Evolutionary conservation across 37 sponge, comb jelly and placozoan genomes (phyloP).

Genomic region (Cladorhizidae sp.): DNA sequence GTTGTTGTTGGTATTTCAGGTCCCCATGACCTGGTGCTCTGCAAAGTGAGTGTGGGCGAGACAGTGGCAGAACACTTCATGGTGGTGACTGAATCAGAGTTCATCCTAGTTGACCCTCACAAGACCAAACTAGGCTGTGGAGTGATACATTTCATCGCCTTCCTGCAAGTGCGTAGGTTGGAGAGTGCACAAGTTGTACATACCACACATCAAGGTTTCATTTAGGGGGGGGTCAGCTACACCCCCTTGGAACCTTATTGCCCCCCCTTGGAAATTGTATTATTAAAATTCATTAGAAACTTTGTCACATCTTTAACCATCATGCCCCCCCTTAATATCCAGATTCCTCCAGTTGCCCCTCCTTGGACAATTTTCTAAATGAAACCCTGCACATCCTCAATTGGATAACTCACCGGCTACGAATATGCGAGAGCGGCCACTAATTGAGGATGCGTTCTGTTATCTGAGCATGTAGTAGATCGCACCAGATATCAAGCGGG

Average conservation of each 20-base stretch:
- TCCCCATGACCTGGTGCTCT: conserved; percentile 77
- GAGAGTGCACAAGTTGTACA: not conserved
- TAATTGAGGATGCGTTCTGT: too few species aligned
- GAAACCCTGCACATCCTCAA: not conserved
- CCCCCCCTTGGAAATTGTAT: too few species aligned
- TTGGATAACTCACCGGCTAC: not conserved
- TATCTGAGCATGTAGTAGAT: too few species aligned
- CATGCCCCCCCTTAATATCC: too few species aligned
- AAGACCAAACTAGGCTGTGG: conserved; percentile 81
- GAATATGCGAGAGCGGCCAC: too few species aligned
- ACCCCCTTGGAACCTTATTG: not conserved
- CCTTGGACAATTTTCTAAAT: too few species aligned
- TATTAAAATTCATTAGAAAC: too few species aligned
- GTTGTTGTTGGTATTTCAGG: conserved; percentile 44
- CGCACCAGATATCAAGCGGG: too few species aligned
- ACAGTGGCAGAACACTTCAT: conserved; percentile 72
- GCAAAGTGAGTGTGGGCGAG: conserved; percentile 49
- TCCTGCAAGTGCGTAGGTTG: conserved; percentile 65
- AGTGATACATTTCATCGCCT: conserved; percentile 82
- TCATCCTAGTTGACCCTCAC: conserved; percentile 90
- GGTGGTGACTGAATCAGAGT: conserved; percentile 78
- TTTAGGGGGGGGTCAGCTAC: not conserved
- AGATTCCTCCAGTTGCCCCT: too few species aligned
- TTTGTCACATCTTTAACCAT: too few species aligned
- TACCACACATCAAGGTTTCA: not conserved